Percentiles rank a stretch among this genome's conserved stretches.
These are phyloP conservation scores for Stenichneumon culpator DNA, from an alignment of 2,888 invertebrate species.

Conservation along the genomic window DNA sequence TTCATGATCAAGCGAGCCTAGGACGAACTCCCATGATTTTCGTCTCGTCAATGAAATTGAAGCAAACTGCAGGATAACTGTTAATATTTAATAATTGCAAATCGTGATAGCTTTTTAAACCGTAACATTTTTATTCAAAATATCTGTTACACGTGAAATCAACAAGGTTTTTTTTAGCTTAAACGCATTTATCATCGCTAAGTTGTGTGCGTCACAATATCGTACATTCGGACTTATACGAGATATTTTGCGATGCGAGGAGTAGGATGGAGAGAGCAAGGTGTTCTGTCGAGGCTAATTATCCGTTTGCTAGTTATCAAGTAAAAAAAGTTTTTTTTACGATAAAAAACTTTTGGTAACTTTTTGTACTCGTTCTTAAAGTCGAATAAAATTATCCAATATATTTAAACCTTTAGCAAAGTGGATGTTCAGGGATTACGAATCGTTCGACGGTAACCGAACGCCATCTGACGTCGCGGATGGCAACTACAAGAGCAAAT, in stretches of 20 bases:
- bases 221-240: slow-evolving; percentile 15
- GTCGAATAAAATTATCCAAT: slow-evolving; percentile 16
- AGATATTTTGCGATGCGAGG: slow-evolving; percentile 17
- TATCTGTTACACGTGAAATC: slow-evolving; percentile 55
- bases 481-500: slow-evolving; percentile 31
- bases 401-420: slow-evolving; percentile 3
- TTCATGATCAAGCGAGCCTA: no score
- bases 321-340: neutral
- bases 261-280: slow-evolving; percentile 38
- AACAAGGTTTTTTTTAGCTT: slow-evolving; percentile 17
- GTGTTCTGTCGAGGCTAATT: neutral
- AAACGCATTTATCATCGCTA: slow-evolving; percentile 24
- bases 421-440: neutral
- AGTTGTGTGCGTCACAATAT: slow-evolving; percentile 40
- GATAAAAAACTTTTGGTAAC: neutral
- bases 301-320: neutral
- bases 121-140: slow-evolving; percentile 62
- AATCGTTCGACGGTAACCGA: slow-evolving; percentile 31
- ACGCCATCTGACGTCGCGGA: slow-evolving; percentile 45
- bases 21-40: neutral
- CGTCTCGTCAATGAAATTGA: neutral
- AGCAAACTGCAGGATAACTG: neutral
- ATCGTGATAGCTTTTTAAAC: neutral
- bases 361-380: slow-evolving; percentile 12
- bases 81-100: neutral